Conservation (phyloP, 2,797 vertebrate genomes). For the Cuniculus paca region DNA sequence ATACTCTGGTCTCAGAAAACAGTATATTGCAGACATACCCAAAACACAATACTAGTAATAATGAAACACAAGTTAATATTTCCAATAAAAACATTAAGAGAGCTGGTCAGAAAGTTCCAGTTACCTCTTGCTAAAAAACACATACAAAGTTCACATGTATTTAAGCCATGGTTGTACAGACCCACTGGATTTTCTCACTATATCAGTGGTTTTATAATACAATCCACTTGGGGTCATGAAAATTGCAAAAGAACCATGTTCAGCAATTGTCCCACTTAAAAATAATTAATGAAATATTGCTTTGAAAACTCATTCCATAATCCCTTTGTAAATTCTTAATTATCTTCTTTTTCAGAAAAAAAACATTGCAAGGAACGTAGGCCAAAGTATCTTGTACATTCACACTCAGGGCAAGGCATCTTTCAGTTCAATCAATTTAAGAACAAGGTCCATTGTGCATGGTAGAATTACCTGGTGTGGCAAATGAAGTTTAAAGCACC, state of each 20-base stretch:
- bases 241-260: not conserved
- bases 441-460: slow-evolving; percentile 27
- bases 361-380: not conserved
- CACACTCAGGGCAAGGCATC: not conserved
- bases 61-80: slow-evolving; percentile 2
- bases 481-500: slow-evolving; percentile 52
- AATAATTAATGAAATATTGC: slow-evolving; percentile 8
- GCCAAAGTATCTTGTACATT: not conserved
- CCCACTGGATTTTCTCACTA: not conserved
- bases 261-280: slow-evolving; percentile 34
- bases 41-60: slow-evolving; percentile 25
- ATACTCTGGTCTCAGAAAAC: slow-evolving; percentile 23
- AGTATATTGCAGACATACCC: not conserved
- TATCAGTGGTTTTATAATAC: not conserved
- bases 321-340: slow-evolving; percentile 20
- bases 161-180: not conserved
- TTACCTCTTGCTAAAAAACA: not conserved
- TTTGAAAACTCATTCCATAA: slow-evolving; percentile 51
- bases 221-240: not conserved
- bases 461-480: not conserved
- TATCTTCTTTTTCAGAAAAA: slow-evolving; percentile 31
- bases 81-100: slow-evolving; percentile 14
- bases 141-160: not conserved
- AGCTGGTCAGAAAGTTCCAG: not conserved
- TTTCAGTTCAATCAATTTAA: slow-evolving; percentile 44